Conservation (phyloP, 2,888 invertebrate species). For the Heliothis peltigera region DNA sequence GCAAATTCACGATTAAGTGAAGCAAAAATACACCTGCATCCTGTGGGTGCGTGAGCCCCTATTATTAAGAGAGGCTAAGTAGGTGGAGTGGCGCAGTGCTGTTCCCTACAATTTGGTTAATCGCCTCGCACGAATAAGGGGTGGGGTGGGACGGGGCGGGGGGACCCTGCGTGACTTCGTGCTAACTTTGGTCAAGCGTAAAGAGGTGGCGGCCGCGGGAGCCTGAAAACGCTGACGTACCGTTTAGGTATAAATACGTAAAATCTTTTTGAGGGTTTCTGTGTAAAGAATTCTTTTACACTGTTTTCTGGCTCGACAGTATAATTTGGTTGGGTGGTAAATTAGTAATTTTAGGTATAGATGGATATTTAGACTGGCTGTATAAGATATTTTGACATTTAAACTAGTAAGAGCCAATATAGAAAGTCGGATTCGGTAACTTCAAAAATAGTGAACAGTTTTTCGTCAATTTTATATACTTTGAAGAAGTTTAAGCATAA, state of each 20-base stretch:
- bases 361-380: too few species aligned
- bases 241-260: background rate
- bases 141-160: slow-evolving; percentile 24
- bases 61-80: slow-evolving; percentile 64
- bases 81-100: slow-evolving; percentile 73
- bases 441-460: too few species aligned
- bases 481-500: too few species aligned
- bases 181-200: slow-evolving; percentile 62
- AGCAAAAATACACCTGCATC: slow-evolving; percentile 51
- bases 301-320: background rate
- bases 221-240: slow-evolving; percentile 18
- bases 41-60: slow-evolving; percentile 56
- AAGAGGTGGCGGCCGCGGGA: slow-evolving; percentile 23
- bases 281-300: background rate
- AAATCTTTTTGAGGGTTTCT: background rate
- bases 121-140: slow-evolving; percentile 70
- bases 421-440: too few species aligned
- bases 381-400: too few species aligned
- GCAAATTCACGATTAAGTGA: slow-evolving; percentile 30
- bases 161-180: slow-evolving; percentile 73
- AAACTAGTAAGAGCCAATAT: too few species aligned
- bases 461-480: too few species aligned
- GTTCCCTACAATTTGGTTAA: slow-evolving; percentile 81
- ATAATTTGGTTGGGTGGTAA: too few species aligned
- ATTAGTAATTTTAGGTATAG: too few species aligned